Conservation (phyloP, 2,888 invertebrate genomes). For the Campoplex nolae region DNA sequence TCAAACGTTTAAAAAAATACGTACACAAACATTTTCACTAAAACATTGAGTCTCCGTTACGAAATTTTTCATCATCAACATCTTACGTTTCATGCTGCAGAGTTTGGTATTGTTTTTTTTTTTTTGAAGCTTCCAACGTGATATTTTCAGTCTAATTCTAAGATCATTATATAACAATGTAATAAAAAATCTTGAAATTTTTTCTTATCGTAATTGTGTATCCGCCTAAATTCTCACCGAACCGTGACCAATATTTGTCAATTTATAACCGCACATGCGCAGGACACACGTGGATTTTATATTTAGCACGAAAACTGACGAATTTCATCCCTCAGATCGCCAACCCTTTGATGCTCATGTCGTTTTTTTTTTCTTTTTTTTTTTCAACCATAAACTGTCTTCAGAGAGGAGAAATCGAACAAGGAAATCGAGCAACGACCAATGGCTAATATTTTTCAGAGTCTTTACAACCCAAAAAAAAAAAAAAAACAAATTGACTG, state of each 20-base stretch:
- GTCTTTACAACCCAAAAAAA: not conserved
- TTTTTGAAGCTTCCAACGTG: conserved; percentile 27
- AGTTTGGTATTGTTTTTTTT: not conserved
- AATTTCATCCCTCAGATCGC: conserved; percentile 53
- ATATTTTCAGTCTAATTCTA: conserved; percentile 42
- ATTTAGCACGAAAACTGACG: conserved; percentile 37
- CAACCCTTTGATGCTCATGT: conserved; percentile 21
- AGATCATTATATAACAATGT: conserved; percentile 58
- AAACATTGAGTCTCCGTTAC: not conserved
- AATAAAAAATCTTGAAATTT: conserved; percentile 13
- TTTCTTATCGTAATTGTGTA: not conserved
- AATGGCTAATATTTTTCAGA: conserved; percentile 7
- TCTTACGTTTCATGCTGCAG: conserved; percentile 61
- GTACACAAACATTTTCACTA: not conserved
- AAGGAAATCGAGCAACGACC: conserved; percentile 30
- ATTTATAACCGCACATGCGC: conserved; percentile 33
- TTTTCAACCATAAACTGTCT: conserved; percentile 28
- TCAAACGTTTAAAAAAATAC: not conserved
- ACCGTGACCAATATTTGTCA: conserved; percentile 6
- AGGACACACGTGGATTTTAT: conserved; percentile 20
- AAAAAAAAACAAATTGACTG: conserved; percentile 34
- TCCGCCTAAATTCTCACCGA: conserved; percentile 1
- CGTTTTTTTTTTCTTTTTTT: conserved; percentile 1
- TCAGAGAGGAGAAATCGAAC: conserved; percentile 38
- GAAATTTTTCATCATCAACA: not conserved